Conservation (phyloP, 2,113 vertebrate genomes). For the Ardeotis arabs region DNA sequence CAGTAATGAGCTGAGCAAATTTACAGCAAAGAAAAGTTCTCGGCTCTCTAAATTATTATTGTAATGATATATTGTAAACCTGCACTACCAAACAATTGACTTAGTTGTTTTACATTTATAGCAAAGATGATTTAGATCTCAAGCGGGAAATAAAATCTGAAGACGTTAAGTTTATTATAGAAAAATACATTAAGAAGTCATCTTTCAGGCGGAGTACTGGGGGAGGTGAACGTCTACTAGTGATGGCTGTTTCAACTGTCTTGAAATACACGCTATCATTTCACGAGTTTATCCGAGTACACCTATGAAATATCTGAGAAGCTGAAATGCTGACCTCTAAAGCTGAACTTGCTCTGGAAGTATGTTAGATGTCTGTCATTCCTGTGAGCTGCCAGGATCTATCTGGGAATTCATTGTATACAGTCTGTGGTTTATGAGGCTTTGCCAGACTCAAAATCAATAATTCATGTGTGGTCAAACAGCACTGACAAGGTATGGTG, state of each 20-base stretch:
- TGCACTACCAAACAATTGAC: conserved; percentile 40
- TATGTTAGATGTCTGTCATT: background rate
- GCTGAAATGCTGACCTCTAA: background rate
- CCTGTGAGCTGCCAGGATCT: background rate
- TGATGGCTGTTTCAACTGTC: background rate
- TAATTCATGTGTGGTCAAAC: background rate
- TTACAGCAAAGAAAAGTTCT: conserved; percentile 39
- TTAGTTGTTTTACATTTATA: conserved; percentile 60
- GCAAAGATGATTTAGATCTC: conserved; percentile 67
- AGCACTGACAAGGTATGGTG: background rate
- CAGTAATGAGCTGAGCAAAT: conserved; percentile 34
- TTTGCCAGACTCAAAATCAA: background rate
- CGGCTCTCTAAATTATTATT: conserved; percentile 47
- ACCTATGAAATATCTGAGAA: background rate
- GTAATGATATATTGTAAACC: conserved; percentile 56
- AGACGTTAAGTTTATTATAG: conserved; percentile 28
- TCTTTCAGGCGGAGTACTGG: background rate
- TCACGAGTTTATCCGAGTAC: background rate
- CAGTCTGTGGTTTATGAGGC: background rate
- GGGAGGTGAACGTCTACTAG: background rate
- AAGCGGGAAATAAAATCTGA: conserved; percentile 50
- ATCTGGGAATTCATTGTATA: background rate
- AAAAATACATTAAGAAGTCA: conserved; percentile 50
- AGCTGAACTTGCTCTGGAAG: background rate
- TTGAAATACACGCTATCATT: background rate